Percentiles rank a stretch among this genome's conserved stretches.
These are phyloP conservation scores for Deilephila porcellus DNA, from an alignment of 2,888 invertebrate genomes.

Conservation along the genomic window DNA sequence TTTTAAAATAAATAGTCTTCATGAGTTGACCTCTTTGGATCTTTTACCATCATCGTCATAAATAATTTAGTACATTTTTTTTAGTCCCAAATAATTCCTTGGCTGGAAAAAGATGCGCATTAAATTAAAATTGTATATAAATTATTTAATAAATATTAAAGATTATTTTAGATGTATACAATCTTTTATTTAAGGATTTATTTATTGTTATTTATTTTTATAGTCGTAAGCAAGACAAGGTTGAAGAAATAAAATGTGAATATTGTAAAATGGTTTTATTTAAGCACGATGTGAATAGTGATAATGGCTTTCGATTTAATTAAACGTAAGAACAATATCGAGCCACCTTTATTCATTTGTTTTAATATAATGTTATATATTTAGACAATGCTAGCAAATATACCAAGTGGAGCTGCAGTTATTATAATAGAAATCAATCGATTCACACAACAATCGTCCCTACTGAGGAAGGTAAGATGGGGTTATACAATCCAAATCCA, in stretches of 20 bases:
- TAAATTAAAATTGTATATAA: conserved; percentile 7
- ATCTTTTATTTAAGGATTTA: neutral
- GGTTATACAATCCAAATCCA: too few species aligned
- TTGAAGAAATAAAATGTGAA: conserved; percentile 32
- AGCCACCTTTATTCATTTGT: too few species aligned
- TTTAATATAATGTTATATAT: too few species aligned
- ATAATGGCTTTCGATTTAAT: neutral
- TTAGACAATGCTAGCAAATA: too few species aligned
- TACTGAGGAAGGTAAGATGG: too few species aligned
- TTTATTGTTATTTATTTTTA: conserved; percentile 27
- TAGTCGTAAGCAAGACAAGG: conserved; percentile 30
- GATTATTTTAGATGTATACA: conserved; percentile 7
- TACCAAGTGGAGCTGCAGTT: too few species aligned
- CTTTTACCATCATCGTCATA: neutral
- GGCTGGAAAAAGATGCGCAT: neutral
- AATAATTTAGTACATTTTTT: neutral
- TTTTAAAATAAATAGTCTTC: neutral
- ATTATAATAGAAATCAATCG: too few species aligned
- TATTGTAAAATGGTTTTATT: conserved; percentile 19
- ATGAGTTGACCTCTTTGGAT: neutral
- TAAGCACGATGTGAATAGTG: neutral
- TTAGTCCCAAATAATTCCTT: neutral
- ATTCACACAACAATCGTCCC: too few species aligned
- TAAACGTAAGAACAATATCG: neutral
- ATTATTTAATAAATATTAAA: conserved; percentile 14